These are phyloP conservation scores for Spatula versicolor DNA, from an alignment of 2,797 vertebrate genomes.

Conservation along the genomic window DNA sequence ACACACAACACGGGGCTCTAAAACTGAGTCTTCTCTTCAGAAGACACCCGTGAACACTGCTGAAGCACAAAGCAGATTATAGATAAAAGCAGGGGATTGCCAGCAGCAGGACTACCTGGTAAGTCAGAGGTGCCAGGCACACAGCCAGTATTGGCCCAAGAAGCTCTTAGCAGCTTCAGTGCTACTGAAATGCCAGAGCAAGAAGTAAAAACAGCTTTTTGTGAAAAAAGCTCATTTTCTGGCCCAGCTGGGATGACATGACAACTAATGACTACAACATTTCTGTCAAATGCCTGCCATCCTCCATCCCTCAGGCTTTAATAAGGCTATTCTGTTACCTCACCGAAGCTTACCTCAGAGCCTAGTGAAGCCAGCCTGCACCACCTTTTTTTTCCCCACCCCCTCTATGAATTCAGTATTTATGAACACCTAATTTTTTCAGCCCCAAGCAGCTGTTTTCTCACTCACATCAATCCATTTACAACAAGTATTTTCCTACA, in stretches of 20 bases:
- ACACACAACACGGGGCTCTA: neutral
- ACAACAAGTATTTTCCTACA: neutral
- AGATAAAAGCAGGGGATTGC: neutral
- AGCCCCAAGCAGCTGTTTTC: neutral
- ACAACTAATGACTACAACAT: neutral
- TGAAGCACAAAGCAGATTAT: neutral
- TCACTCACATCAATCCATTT: neutral
- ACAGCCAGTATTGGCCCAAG: neutral
- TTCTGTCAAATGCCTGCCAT: neutral
- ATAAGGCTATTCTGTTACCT: neutral
- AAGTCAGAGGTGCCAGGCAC: neutral
- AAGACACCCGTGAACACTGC: neutral
- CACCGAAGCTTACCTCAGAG: neutral
- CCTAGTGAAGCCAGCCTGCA: neutral
- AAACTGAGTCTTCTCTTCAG: neutral
- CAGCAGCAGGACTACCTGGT: neutral
- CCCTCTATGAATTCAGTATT: neutral
- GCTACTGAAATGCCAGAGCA: neutral
- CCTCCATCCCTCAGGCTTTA: neutral
- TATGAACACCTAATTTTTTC: neutral
- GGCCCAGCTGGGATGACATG: neutral
- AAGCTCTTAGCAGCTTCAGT: neutral
- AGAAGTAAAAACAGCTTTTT: neutral
- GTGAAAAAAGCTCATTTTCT: neutral
- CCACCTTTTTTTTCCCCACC: neutral